Evolutionary conservation across 2,888 invertebrate genomes (phyloP), one percentile per base, ranked within the genome.

Genomic region (Ochropacha duplaris): DNA sequence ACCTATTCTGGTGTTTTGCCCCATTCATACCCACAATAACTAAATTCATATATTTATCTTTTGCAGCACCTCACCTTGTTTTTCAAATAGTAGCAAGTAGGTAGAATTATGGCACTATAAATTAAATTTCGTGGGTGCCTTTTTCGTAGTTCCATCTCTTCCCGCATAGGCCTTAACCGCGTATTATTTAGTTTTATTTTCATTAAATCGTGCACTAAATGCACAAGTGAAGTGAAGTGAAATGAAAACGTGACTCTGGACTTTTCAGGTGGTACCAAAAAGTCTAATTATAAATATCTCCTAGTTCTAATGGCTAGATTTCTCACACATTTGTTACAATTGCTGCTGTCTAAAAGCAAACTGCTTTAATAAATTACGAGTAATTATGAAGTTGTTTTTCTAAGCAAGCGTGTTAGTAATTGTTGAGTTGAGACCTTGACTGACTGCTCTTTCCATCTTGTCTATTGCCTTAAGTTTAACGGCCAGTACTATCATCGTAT

Each of bases 161-260:
- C n/a, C 1, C 6, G 58, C 59, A 60, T 66, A 57, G 9, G 61
- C 62, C 66, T 64, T 60, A 61, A 64, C 62, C 61, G 60, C 60
- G 61, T 69, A 68, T 55, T 61, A 65, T 65, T 70, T 69, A 69
- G 19, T 68, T n/a, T n/a, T n/a, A n/a, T n/a, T n/a, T n/a, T n/a
- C n/a, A n/a, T n/a, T n/a, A n/a, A n/a, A n/a, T n/a, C n/a, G n/a
- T n/a, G n/a, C n/a, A n/a, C n/a, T n/a, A n/a, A n/a, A n/a, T n/a
- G n/a, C n/a, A n/a, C n/a, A n/a, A n/a, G n/a, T n/a, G n/a, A n/a
- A n/a, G n/a, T n/a, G n/a, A n/a, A n/a, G n/a, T n/a, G n/a, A n/a
- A n/a, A n/a, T n/a, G n/a, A n/a, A n/a, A n/a, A n/a, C n/a, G n/a
- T n/a, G n/a, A n/a, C n/a, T n/a, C n/a, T n/a, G n/a, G n/a, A n/a